Conservation (phyloP, 2,888 invertebrate species). For the Clostera curtula region DNA sequence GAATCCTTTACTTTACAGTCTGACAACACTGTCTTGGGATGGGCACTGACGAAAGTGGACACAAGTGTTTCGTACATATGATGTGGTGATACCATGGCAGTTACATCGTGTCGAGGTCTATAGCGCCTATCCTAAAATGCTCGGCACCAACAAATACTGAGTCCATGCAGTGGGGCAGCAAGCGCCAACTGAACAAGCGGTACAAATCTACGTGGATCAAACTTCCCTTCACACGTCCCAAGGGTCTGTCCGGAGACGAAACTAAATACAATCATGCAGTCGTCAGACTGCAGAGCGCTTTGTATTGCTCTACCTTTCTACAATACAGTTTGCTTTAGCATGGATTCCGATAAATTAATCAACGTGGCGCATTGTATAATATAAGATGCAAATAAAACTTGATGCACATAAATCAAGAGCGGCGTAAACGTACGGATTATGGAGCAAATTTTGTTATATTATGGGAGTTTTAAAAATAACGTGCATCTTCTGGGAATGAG, state of each 20-base stretch:
- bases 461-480: conserved; percentile 22
- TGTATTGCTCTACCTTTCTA: conserved; percentile 14
- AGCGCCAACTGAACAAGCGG: conserved; percentile 27
- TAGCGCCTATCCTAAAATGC: conserved; percentile 16
- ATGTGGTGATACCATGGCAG: too few relatives aligned
- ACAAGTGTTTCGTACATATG: too few relatives aligned
- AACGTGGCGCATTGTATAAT: conserved; percentile 18
- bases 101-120: too few relatives aligned
- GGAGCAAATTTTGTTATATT: conserved; percentile 18
- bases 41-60: too few relatives aligned
- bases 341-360: conserved; percentile 19
- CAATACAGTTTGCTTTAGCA: conserved; percentile 14
- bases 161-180: conserved; percentile 36
- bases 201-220: conserved; percentile 17
- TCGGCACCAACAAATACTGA: conserved; percentile 19
- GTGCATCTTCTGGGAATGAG: conserved; percentile 22
- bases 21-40: too few relatives aligned
- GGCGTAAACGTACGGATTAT: conserved; percentile 14
- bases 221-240: conserved; percentile 6
- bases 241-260: conserved; percentile 4
- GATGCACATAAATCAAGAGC: conserved; percentile 32
- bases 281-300: conserved; percentile 3
- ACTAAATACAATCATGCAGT: conserved; percentile 5
- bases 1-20: too few relatives aligned
- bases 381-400: conserved; percentile 18